Base-by-base conservation (phyloP, 1,140 invertebrate genomes). In the Neuroterus valhalla region DNA sequence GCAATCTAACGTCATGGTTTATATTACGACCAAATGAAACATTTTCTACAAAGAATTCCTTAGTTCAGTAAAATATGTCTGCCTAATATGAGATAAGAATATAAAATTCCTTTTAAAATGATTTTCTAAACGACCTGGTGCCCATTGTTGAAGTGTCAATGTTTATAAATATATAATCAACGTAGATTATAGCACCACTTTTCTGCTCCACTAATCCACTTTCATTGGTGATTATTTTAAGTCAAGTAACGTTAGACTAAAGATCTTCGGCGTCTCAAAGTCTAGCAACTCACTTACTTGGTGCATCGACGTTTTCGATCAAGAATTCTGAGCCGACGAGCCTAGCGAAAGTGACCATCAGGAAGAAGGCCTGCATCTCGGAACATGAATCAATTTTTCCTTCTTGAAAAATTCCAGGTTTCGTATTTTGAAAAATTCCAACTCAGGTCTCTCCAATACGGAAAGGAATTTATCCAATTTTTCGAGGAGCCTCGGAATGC, bases 271-370 rank as follows among this genome's bases (percentile, higher is more conserved):
- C 78, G 55, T 38, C 55, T 38, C 0, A 62, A 26, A n/a, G 55
- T 62, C 55, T 62, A 15, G 55, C 23, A 62, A 4, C 6, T 23
- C 62, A 86, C 86, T 87, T 81, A 87, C 86, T 83, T 68, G 80
- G 84, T 68, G 81, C 82, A 72, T 86, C 84, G 71, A 83, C 81
- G 23, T 82, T 76, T 50, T 62, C 55, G 23, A 62, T 62, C 6
- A 81, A 72, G 74, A 84, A 74, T 78, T 86, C 79, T 44, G 78
- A 81, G n/a, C 74, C 78, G 74, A 78, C 82, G 62, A 86, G 77
- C 68, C 80, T 73, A 66, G 75, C 79, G 68, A 86, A 76, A 44
- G 77, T 52, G 62, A 76, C 69, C 71, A 85, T 73, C 70, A 81
- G 52, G 48, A 86, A 66, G 68, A 85, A 68, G 68, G 70, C 75